A percentile compares a stretch with the other conserved stretches of the same genome.
phyloP scores from a whole-genome alignment of 2,888 invertebrate genomes.

The Pammene aurita region DNA sequence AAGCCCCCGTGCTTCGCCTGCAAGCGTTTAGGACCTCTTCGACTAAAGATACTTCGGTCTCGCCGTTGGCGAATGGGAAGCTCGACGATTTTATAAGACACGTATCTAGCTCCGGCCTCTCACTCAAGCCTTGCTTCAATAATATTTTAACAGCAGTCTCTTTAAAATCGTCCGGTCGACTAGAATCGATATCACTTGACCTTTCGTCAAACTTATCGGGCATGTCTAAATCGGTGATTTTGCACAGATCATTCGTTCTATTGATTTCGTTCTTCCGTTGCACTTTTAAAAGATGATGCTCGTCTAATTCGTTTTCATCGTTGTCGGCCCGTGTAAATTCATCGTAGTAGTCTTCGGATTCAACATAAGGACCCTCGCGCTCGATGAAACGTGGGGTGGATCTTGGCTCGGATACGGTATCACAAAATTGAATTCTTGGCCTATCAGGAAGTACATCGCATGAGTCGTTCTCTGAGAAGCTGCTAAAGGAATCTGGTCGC shows the following conservation, averaged over 20 bases:
- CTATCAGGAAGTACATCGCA: conserved; percentile 72
- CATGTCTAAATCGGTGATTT: conserved; percentile 59
- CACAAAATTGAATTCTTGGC: conserved; percentile 68
- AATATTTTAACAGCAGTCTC: conserved; percentile 75
- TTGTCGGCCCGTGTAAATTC: conserved; percentile 70
- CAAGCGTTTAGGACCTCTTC: conserved; percentile 77
- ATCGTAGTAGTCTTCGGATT: conserved; percentile 72
- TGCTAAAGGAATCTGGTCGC: conserved; percentile 76
- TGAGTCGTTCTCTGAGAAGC: conserved; percentile 79
- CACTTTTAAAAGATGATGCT: conserved; percentile 72
- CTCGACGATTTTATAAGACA: conserved; percentile 70
- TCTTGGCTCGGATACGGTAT: conserved; percentile 74
- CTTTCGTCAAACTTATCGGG: conserved; percentile 62
- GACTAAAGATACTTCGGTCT: conserved; percentile 71
- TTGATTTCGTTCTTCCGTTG: conserved; percentile 80
- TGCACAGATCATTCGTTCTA: conserved; percentile 65
- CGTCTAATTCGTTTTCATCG: conserved; percentile 74
- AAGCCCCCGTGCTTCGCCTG: conserved; percentile 71
- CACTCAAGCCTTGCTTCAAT: conserved; percentile 60
- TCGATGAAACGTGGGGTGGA: conserved; percentile 77
- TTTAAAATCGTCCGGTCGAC: conserved; percentile 69
- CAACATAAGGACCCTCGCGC: conserved; percentile 75
- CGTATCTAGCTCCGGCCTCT: conserved; percentile 60
- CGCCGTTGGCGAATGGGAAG: conserved; percentile 64
- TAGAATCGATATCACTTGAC: conserved; percentile 66